Conservation (phyloP, 2,113 vertebrate genomes). For the Passer domesticus region DNA sequence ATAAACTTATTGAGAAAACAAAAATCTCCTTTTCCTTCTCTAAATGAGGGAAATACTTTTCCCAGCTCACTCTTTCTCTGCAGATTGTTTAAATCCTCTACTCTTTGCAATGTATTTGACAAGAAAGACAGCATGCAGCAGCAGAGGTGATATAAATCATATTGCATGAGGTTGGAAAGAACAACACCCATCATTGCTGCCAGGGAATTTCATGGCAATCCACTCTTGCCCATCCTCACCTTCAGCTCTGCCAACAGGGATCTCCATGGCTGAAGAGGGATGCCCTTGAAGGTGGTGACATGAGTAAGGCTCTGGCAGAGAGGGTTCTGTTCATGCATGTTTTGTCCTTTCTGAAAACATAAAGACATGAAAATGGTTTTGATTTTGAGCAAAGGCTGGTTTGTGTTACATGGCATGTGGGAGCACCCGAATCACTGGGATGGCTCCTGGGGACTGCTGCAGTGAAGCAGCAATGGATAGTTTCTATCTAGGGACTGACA, state of each 20-base stretch:
- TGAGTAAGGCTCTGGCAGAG: background rate
- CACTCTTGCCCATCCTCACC: background rate
- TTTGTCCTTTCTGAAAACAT: background rate
- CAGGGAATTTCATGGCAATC: background rate
- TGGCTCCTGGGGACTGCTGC: background rate
- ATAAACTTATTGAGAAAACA: background rate
- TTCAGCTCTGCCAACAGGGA: background rate
- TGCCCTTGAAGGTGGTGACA: background rate
- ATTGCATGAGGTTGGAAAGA: background rate
- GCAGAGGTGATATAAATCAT: background rate
- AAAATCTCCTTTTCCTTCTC: background rate
- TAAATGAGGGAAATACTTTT: background rate
- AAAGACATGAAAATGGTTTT: background rate
- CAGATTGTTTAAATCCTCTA: background rate
- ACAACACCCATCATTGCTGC: background rate
- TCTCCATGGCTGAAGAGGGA: background rate
- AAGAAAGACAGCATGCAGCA: background rate
- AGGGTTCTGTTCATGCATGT: background rate
- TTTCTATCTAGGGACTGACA: background rate
- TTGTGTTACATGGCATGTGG: background rate
- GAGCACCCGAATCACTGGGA: background rate
- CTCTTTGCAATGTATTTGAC: background rate
- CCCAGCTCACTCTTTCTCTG: background rate
- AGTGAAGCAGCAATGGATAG: background rate
- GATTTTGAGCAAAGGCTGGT: background rate